Evolutionary conservation across 2,888 invertebrate genomes (phyloP), one percentile per base, ranked within the genome.

Genomic region (Thymelicus lineola): DNA sequence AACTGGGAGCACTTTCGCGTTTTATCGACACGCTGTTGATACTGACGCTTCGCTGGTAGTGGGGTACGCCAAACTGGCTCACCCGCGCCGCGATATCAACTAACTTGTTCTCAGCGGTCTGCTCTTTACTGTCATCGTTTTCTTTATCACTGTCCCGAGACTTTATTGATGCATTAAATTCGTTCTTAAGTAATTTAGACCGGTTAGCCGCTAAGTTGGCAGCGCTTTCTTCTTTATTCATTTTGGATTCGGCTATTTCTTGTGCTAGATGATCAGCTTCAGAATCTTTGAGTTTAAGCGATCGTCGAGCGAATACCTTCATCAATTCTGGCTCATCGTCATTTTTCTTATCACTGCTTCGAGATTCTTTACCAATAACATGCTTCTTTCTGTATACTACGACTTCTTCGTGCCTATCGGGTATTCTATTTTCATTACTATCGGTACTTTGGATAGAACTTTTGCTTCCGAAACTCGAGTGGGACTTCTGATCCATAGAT

Each of bases 271-370:
- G 88, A 71, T 95, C 95, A 0, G 93, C 94, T 78, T 97, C 96
- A 6, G 89, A 89, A 77, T 97, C 97, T 88, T 96, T 96, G n/a
- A 97, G 90, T 88, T 97, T 97, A 0, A 97, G 88, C n/a, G 97
- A 97, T 70, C 97, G 90, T 57, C 97, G 91, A 0, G 97, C 97
- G 82, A 97, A 97, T 0, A 97, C 97, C 87, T 97, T 97, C 95
- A 97, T 96, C 9, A 97, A 83, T 86, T 97, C 97, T 0, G 97
- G 97, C 82, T 97, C 96, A 46, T 96, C 96, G 70, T 97, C 96
- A 68, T 95, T 94, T 77, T 91, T 94, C 63, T 83, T 88, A 57
- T 89, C 89, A 38, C 86, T 53, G 53, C 53, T 86, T 71, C 88
- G 89, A 70, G 86, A 79, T 74, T 93, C 92, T 77, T 85, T 89